These are phyloP conservation scores for Dione juno DNA, from an alignment of 2,888 invertebrate species.

Conservation along the genomic window DNA sequence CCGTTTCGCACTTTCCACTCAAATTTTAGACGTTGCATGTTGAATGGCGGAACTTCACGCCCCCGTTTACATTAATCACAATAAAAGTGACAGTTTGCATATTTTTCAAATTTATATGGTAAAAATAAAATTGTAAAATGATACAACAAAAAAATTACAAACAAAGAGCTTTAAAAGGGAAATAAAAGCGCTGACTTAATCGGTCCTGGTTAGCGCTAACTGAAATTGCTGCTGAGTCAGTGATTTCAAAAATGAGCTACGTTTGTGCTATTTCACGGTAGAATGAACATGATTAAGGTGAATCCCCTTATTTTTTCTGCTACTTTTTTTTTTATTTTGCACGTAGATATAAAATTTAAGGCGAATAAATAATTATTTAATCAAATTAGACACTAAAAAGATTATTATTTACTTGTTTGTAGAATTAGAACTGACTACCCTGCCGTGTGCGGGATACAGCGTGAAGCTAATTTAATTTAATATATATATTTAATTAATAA, in stretches of 20 bases:
- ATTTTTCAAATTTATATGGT: background rate
- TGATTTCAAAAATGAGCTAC: constrained; percentile 29
- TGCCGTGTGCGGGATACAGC: too few species aligned
- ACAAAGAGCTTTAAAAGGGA: constrained; percentile 16
- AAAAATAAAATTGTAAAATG: background rate
- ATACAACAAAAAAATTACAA: constrained; percentile 1
- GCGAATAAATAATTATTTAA: background rate
- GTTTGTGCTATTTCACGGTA: constrained; percentile 26
- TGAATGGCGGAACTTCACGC: too few species aligned
- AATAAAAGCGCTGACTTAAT: constrained; percentile 29
- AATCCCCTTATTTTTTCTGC: constrained; percentile 1
- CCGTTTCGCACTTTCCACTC: background rate
- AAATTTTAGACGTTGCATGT: too few species aligned
- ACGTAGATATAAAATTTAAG: background rate
- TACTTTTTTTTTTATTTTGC: background rate
- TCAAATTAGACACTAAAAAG: background rate
- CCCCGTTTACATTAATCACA: too few species aligned
- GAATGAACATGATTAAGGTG: constrained; percentile 7
- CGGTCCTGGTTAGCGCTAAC: constrained; percentile 20
- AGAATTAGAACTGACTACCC: too few species aligned
- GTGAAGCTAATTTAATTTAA: too few species aligned
- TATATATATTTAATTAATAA: too few species aligned
- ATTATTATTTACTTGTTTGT: background rate
- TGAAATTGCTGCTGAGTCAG: constrained; percentile 26
- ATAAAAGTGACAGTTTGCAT: background rate